Conservation (phyloP, 2,888 invertebrate genomes). For the Lasioglossum marginatum region DNA sequence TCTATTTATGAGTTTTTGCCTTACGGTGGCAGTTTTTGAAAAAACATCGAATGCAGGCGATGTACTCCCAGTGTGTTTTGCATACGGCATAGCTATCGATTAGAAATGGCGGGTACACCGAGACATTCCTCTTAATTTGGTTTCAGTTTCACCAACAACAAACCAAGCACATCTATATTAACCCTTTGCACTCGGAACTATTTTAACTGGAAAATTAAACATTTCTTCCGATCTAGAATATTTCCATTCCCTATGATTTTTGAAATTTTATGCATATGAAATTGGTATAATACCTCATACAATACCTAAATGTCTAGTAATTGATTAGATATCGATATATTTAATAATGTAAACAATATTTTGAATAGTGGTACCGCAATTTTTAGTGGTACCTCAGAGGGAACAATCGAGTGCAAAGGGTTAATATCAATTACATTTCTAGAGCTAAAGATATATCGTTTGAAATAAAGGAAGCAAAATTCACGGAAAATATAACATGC, state of each 20-base stretch:
- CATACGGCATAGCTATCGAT: not conserved
- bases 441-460: slow-evolving; percentile 7
- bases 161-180: slow-evolving; percentile 11
- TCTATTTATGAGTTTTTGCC: slow-evolving; percentile 14
- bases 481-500: not conserved
- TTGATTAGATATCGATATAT: no score
- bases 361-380: no score
- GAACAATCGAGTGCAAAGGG: no score
- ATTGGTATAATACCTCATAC: no score
- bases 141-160: slow-evolving; percentile 53
- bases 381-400: no score
- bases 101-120: not conserved
- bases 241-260: no score
- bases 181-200: no score
- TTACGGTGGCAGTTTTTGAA: slow-evolving; percentile 49
- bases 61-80: not conserved
- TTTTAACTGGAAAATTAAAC: no score
- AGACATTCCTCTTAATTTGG: not conserved
- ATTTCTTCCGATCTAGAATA: no score
- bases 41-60: not conserved
- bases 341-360: no score
- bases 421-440: not conserved
- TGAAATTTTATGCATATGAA: no score
- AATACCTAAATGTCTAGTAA: no score
- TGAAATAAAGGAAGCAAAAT: slow-evolving; percentile 10